Evolutionary conservation across 1,140 invertebrate species (phyloP).

Genomic region (Drosophila mauritiana): DNA sequence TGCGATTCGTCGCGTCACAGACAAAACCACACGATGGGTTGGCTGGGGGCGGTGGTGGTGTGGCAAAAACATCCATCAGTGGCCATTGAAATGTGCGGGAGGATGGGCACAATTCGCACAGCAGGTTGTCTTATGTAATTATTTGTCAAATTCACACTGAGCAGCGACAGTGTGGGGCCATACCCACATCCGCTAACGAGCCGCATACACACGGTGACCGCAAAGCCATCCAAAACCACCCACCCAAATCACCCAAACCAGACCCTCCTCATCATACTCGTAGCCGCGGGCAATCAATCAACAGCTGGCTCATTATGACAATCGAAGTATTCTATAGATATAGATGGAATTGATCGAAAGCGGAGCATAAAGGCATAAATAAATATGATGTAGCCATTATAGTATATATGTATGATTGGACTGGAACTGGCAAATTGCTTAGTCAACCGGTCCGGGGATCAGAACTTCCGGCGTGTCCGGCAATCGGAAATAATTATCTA

Average conservation of each 20-base stretch:
- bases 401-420: slow-evolving; percentile 49
- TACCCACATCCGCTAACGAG: slow-evolving; percentile 58
- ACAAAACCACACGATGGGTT: slow-evolving; percentile 24
- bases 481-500: slow-evolving; percentile 70
- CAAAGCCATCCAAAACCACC: slow-evolving; percentile 1
- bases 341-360: slow-evolving; percentile 15
- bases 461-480: slow-evolving; percentile 50
- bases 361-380: slow-evolving; percentile 10
- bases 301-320: slow-evolving; percentile 59
- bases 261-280: neutral
- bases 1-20: slow-evolving; percentile 78
- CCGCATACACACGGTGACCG: slow-evolving; percentile 19
- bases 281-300: slow-evolving; percentile 73
- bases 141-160: slow-evolving; percentile 80
- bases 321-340: slow-evolving; percentile 30
- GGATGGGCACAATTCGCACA: slow-evolving; percentile 34
- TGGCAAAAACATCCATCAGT: slow-evolving; percentile 60
- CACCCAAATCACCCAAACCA: neutral
- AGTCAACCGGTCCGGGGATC: slow-evolving; percentile 34
- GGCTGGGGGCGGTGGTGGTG: neutral
- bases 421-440: slow-evolving; percentile 50
- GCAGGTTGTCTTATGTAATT: slow-evolving; percentile 75
- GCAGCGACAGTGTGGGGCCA: neutral
- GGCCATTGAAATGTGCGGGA: slow-evolving; percentile 59
- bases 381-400: slow-evolving; percentile 30